A percentile compares a stretch with the other conserved stretches of the same genome.
Conservation (phyloP, 2,797 vertebrate genomes). For the Fringilla coelebs region DNA sequence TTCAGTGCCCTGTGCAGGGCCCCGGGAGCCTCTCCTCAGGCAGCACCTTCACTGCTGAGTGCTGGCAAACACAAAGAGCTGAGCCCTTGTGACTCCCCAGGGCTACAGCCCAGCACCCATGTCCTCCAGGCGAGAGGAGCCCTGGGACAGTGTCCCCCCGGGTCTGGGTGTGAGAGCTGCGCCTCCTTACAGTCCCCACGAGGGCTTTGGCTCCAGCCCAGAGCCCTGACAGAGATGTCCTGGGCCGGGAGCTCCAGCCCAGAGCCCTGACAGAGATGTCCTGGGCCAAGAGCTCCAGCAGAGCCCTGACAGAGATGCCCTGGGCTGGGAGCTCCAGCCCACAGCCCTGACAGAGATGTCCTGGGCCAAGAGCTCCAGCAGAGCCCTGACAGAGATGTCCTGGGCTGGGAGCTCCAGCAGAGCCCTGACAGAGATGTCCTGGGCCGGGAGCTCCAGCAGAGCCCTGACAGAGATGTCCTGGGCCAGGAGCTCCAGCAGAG, state of each 20-base stretch:
- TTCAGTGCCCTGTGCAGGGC: rapidly evolving
- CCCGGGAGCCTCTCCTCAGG: too few species aligned
- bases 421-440: too few species aligned
- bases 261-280: too few species aligned
- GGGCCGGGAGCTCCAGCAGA: rapidly evolving
- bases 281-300: too few species aligned
- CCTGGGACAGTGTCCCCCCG: not conserved
- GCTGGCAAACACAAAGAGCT: not conserved
- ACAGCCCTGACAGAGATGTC: too few species aligned
- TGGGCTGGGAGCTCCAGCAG: rapidly evolving
- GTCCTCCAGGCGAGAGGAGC: rapidly evolving
- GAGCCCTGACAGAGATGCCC: too few species aligned
- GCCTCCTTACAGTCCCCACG: rapidly evolving
- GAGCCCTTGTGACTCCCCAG: too few species aligned
- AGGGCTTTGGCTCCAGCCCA: rapidly evolving
- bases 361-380: too few species aligned
- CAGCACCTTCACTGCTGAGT: rapidly evolving
- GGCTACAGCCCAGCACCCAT: rapidly evolving
- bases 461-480: too few species aligned
- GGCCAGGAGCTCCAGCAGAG: too few species aligned
- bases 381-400: too few species aligned
- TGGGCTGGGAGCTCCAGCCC: too few species aligned
- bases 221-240: rapidly evolving
- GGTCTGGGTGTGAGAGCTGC: rapidly evolving
- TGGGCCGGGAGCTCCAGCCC: rapidly evolving